Evolutionary conservation across 2,113 vertebrate species (phyloP).

Genomic region (Bufo bufo): DNA sequence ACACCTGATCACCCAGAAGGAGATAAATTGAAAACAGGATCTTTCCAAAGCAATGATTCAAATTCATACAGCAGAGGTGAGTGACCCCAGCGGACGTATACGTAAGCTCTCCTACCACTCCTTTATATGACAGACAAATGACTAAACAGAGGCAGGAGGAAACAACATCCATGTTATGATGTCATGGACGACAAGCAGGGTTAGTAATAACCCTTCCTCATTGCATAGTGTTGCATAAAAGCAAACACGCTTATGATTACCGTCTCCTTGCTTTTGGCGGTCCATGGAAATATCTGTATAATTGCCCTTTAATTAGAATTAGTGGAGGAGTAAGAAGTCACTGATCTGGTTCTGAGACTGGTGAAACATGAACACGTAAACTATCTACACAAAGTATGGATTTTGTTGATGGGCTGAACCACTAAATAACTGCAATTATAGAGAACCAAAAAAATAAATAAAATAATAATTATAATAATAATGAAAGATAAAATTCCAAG

Average conservation of each 20-base stretch:
- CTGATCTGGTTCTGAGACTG: slow-evolving; percentile 30
- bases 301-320: slow-evolving; percentile 24
- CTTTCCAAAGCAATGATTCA: slow-evolving; percentile 29
- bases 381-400: slow-evolving; percentile 1
- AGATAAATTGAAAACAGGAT: slow-evolving; percentile 12
- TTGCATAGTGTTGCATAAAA: background rate
- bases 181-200: background rate
- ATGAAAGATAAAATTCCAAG: background rate
- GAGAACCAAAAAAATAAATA: background rate
- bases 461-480: background rate
- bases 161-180: background rate
- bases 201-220: slow-evolving; percentile 9
- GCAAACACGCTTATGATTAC: background rate
- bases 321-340: slow-evolving; percentile 20
- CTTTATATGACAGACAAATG: slow-evolving; percentile 43
- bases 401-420: background rate
- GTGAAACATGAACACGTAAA: background rate
- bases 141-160: slow-evolving; percentile 23
- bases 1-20: background rate
- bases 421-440: background rate
- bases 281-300: slow-evolving; percentile 6
- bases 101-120: slow-evolving; percentile 30
- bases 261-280: background rate
- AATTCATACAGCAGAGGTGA: slow-evolving; percentile 2
- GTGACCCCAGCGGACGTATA: slow-evolving; percentile 1